These are phyloP conservation scores for Sturmia bella DNA, from an alignment of 2,888 invertebrate species.

Conservation along the genomic window DNA sequence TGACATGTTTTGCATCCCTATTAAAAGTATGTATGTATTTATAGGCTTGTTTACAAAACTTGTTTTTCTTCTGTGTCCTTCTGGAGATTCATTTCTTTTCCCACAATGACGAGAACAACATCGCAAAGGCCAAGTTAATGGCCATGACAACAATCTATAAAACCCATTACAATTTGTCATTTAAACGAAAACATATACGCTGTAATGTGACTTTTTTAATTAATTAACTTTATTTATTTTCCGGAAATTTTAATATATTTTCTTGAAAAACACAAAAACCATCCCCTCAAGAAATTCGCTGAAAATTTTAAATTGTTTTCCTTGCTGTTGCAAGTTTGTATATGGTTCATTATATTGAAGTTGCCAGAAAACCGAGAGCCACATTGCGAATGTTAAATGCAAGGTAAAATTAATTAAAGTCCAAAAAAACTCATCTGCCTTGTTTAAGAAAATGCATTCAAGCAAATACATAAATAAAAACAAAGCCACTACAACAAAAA, in stretches of 20 bases:
- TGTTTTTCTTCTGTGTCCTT: background rate
- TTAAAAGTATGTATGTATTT: conserved; percentile 46
- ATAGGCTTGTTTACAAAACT: conserved; percentile 38
- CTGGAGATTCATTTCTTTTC: background rate
- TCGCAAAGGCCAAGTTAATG: background rate
- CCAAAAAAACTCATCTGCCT: conserved; percentile 59
- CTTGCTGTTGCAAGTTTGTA: background rate
- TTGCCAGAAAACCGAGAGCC: background rate
- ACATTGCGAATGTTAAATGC: conserved; percentile 42
- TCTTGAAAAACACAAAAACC: background rate
- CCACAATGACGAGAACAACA: background rate
- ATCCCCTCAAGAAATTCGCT: background rate
- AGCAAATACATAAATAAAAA: conserved; percentile 23
- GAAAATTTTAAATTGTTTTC: conserved; percentile 30
- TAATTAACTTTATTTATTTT: conserved; percentile 68
- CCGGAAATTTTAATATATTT: conserved; percentile 64
- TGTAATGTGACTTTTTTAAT: conserved; percentile 63
- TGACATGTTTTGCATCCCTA: conserved; percentile 32
- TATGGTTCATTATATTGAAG: conserved; percentile 10
- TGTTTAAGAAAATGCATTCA: conserved; percentile 57
- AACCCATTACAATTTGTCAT: conserved; percentile 59
- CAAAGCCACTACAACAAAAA: conserved; percentile 17
- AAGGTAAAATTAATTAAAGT: conserved; percentile 61
- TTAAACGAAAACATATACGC: conserved; percentile 40
- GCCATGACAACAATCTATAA: conserved; percentile 18